phyloP scores from a whole-genome alignment of 2,113 vertebrate genomes.

The Catharus bicknelli region DNA sequence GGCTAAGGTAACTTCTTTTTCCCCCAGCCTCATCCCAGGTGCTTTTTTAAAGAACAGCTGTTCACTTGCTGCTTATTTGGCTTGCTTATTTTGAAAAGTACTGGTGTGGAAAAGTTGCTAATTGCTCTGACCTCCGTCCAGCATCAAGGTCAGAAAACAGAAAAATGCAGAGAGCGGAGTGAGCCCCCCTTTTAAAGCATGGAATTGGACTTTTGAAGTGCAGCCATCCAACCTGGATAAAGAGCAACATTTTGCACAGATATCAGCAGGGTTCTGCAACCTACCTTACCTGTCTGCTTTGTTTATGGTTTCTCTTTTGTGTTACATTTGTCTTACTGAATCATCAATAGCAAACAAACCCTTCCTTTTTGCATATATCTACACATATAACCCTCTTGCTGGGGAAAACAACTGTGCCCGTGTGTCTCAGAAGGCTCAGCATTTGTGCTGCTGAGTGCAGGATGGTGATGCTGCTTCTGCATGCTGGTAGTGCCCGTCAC shows the following conservation, averaged over 20 bases:
- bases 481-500: background rate
- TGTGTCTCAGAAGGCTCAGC: background rate
- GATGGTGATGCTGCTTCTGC: background rate
- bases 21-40: background rate
- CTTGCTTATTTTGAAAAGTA: background rate
- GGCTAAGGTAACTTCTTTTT: background rate
- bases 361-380: background rate
- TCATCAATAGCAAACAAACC: background rate
- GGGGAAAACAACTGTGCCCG: background rate
- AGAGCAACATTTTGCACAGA: background rate
- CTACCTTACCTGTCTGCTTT: background rate
- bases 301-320: background rate
- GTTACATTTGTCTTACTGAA: background rate
- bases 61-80: background rate
- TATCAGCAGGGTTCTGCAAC: fast-evolving
- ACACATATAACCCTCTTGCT: background rate
- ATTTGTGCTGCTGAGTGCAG: background rate
- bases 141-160: background rate
- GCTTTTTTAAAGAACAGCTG: background rate
- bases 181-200: background rate
- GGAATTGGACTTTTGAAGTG: background rate
- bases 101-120: background rate
- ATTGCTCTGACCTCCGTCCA: background rate
- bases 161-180: background rate
- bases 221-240: background rate